Evolutionary conservation across 2,888 invertebrate species (phyloP), one percentile per base, ranked within the genome.

Genomic region (Lithodes maja): DNA sequence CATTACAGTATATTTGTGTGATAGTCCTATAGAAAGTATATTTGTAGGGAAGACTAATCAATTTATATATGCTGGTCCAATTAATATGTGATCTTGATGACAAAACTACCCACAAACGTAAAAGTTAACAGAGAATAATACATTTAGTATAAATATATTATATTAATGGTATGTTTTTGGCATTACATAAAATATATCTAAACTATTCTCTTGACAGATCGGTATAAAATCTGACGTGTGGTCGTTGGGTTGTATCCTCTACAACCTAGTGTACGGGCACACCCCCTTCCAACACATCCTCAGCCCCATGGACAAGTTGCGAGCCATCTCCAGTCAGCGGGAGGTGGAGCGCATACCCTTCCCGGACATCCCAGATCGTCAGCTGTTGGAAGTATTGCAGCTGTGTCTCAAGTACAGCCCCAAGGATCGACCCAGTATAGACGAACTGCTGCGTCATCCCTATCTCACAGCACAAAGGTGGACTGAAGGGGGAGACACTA

Each of bases 171-270:
- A n/a, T n/a, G n/a, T n/a, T n/a, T n/a, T n/a, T n/a, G n/a, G n/a
- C n/a, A n/a, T n/a, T n/a, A n/a, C n/a, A n/a, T n/a, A n/a, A n/a
- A n/a, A n/a, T n/a, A n/a, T n/a, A n/a, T n/a, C n/a, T n/a, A n/a
- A n/a, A n/a, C n/a, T 74, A 12, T 74, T 74, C 3, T 9, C 1
- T 53, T 79, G 92, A 50, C 92, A 98, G 97, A 96, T 98, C 92
- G 97, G 97, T 91, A 97, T 96, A 92, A 98, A 97, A 93, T 97
- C 98, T 77, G 99, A 99, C 94, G 98, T 99, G 84, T 99, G 99
- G 99, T 98, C 99, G 0, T 95, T 99, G 92, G 99, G 99, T 50
- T 99, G 99, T 93, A 99, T 99, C 93, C 95, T 99, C 91, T 99
- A 99, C 94, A 96, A 97, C 93, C 95, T 99, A 94, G 96, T 98